These are phyloP conservation scores for Zaprionus tsacasi DNA, from an alignment of 1,140 invertebrate genomes.

Conservation along the genomic window DNA sequence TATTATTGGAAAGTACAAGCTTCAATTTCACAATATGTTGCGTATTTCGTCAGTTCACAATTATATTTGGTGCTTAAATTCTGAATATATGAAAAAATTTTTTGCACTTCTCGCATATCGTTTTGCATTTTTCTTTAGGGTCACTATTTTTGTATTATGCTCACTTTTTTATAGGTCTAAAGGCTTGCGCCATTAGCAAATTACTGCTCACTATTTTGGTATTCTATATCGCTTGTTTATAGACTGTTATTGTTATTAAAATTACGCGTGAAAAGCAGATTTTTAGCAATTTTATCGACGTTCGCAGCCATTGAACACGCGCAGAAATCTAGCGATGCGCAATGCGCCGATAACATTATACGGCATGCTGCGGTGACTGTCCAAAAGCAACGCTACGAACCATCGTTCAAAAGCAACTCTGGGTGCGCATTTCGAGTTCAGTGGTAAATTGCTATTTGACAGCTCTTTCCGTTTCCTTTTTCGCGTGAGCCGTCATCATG, in stretches of 20 bases:
- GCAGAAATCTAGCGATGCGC: slow-evolving; percentile 66
- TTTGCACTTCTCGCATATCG: slow-evolving; percentile 61
- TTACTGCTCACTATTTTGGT: slow-evolving; percentile 21
- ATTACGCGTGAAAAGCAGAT: slow-evolving; percentile 51
- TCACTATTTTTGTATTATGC: slow-evolving; percentile 27
- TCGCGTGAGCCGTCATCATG: slow-evolving; percentile 85
- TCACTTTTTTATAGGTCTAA: slow-evolving; percentile 34
- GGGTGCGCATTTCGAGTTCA: slow-evolving; percentile 29
- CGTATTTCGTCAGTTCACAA: slow-evolving; percentile 29
- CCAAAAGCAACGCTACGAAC: slow-evolving; percentile 51
- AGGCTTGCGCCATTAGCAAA: slow-evolving; percentile 26
- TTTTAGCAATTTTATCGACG: slow-evolving; percentile 67
- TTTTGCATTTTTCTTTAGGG: slow-evolving; percentile 52
- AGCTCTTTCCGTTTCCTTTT: slow-evolving; percentile 84
- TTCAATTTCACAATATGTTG: slow-evolving; percentile 55
- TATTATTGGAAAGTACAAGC: slow-evolving; percentile 18
- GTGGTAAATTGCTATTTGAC: slow-evolving; percentile 47
- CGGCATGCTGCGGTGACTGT: slow-evolving; percentile 60
- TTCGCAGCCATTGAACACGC: slow-evolving; percentile 71
- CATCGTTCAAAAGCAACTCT: slow-evolving; percentile 26
- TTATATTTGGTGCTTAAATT: slow-evolving; percentile 48
- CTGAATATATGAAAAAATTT: slow-evolving; percentile 55
- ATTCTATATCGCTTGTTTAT: slow-evolving; percentile 20
- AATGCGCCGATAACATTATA: slow-evolving; percentile 36
- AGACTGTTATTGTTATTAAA: slow-evolving; percentile 39